Evolutionary conservation across 2,113 vertebrate species (phyloP).

Genomic region (Platysteira castanea): DNA sequence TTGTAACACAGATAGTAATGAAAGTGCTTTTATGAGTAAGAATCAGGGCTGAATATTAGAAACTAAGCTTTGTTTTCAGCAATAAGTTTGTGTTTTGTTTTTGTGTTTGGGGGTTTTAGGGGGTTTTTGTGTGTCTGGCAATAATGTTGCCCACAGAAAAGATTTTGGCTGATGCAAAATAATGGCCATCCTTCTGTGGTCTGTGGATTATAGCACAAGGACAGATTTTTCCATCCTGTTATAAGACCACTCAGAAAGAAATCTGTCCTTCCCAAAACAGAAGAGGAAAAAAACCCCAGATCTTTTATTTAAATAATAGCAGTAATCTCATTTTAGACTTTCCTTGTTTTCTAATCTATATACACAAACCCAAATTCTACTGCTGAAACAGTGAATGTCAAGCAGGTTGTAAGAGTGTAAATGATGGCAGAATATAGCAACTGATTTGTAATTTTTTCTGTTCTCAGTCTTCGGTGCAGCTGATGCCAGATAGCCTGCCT

Average conservation of each 20-base stretch:
- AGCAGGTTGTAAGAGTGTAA: neutral
- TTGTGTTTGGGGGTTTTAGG: neutral
- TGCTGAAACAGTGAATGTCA: neutral
- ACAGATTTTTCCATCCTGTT: neutral
- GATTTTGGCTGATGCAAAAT: neutral
- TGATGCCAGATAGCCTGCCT: neutral
- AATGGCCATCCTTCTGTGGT: neutral
- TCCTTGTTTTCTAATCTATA: neutral
- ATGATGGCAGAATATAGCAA: neutral
- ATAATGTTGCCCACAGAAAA: neutral
- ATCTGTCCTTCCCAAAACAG: neutral
- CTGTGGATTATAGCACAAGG: neutral
- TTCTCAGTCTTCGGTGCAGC: neutral
- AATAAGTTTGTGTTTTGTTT: neutral
- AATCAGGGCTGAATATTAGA: neutral
- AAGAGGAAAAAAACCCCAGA: neutral
- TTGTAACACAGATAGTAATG: neutral
- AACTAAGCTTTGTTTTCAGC: neutral
- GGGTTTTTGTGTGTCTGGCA: neutral
- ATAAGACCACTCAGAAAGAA: neutral
- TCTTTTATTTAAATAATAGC: neutral
- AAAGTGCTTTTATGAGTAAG: neutral
- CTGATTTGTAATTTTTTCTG: neutral
- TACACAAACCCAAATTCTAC: neutral
- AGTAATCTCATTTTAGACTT: neutral